Evolutionary conservation across 2,113 vertebrate species (phyloP).

Genomic region (Poecile atricapillus): DNA sequence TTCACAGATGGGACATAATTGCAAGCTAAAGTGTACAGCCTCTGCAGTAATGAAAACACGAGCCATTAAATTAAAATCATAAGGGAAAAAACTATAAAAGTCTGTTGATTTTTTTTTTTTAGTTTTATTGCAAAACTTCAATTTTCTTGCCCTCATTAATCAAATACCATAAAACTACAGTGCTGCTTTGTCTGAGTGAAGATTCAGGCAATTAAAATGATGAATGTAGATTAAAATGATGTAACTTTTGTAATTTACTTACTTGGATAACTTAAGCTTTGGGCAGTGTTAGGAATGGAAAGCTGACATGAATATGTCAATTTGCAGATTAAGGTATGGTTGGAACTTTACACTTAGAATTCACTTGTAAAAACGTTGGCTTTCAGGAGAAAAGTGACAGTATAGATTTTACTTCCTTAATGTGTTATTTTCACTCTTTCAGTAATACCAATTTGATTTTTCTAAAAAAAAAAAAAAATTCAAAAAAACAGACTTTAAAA

Average conservation of each 20-base stretch:
- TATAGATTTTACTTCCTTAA: neutral
- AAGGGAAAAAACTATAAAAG: slow-evolving; percentile 81
- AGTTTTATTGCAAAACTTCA: slow-evolving; percentile 86
- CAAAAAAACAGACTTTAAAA: neutral
- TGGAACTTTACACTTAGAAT: neutral
- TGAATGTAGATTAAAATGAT: slow-evolving; percentile 78
- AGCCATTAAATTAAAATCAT: slow-evolving; percentile 89
- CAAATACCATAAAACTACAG: slow-evolving; percentile 82
- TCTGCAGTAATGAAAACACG: slow-evolving; percentile 83
- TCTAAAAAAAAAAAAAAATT: neutral
- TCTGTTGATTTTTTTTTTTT: slow-evolving; percentile 78
- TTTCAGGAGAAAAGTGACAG: neutral
- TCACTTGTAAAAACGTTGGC: neutral
- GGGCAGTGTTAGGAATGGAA: slow-evolving; percentile 25
- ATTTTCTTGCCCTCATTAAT: slow-evolving; percentile 87
- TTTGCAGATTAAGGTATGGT: slow-evolving; percentile 13
- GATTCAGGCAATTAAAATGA: slow-evolving; percentile 76
- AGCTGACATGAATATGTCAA: slow-evolving; percentile 44
- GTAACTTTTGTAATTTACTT: slow-evolving; percentile 75
- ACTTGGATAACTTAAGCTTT: slow-evolving; percentile 53
- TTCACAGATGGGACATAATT: slow-evolving; percentile 87
- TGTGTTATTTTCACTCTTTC: neutral
- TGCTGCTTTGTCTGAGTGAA: slow-evolving; percentile 75
- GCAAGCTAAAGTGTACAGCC: slow-evolving; percentile 85
- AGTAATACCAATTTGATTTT: slow-evolving; percentile 12